Evolutionary conservation across 2,113 vertebrate genomes (phyloP).

Genomic region (Danionella cerebrum): DNA sequence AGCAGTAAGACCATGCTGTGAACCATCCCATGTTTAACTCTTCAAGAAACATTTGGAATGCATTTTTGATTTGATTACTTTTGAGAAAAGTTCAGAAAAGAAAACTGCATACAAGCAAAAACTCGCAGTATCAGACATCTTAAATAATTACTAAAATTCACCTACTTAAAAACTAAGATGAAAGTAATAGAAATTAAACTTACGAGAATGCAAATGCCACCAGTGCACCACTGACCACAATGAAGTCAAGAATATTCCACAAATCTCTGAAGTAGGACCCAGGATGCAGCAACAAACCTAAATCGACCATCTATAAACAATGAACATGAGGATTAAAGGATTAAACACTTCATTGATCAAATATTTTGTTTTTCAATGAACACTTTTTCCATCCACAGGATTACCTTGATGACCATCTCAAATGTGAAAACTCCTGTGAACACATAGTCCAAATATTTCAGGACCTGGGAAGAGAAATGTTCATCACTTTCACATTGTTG

Average conservation of each 20-base stretch:
- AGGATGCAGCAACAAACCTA: slow-evolving; percentile 65
- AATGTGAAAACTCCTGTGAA: slow-evolving; percentile 98
- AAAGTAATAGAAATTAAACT: slow-evolving; percentile 54
- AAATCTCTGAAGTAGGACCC: slow-evolving; percentile 67
- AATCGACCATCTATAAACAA: slow-evolving; percentile 62
- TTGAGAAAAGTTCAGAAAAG: background rate
- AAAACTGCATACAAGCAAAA: background rate
- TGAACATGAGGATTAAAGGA: background rate
- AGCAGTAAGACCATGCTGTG: no score
- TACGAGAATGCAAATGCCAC: slow-evolving; percentile 98
- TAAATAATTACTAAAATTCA: background rate
- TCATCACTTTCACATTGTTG: background rate
- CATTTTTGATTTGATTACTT: no score
- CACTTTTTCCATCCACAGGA: background rate
- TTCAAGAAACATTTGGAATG: no score
- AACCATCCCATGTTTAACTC: no score
- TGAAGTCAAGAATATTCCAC: slow-evolving; percentile 97
- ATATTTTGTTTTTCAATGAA: no score
- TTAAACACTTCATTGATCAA: background rate
- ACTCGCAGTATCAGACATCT: background rate
- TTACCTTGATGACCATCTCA: slow-evolving; percentile 98
- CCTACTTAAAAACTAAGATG: background rate
- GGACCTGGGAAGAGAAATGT: slow-evolving; percentile 63
- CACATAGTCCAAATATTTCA: slow-evolving; percentile 95
- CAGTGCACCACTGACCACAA: slow-evolving; percentile 97